Evolutionary conservation across 2,888 invertebrate genomes (phyloP), one percentile per base, ranked within the genome.

Genomic region (Charanyca ferruginea): DNA sequence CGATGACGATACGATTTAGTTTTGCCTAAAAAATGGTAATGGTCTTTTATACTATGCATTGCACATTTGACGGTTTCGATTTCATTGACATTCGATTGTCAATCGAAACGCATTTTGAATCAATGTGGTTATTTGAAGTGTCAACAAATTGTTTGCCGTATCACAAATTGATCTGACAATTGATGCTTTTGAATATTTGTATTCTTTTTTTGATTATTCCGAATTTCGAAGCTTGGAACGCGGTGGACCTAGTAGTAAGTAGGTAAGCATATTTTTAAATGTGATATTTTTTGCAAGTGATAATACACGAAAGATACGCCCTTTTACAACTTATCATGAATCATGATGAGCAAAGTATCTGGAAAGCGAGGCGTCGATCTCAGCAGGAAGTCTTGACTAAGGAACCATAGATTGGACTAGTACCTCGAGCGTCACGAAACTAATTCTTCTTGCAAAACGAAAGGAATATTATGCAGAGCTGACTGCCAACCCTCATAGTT

Each of bases 61-160:
- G 83, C 69, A 68, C 79, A 82, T 82, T 85, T 84, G 81, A 78
- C 66, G 64, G 78, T 77, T 77, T 76, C 73, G 69, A 85, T 86
- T 80, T 81, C 72, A 79, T 74, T 82, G 71, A 75, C 70, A 73
- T n/a, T n/a, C n/a, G n/a, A 79, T 81, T 77, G 68, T 74, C 77
- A 78, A 77, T 83, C 66, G 69, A 66, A 53, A 61, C 2, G 45
- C 47, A 66, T 66, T 73, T 69, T 68, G 53, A 62, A 59, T 68
- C 61, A 68, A 66, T 60, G 68, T 65, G 63, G 49, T 62, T 73
- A 66, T 63, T 65, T 59, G 59, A 78, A 65, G 69, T 73, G 73
- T 73, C 70, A 74, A 53, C 63, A 59, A 63, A 71, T 70, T 77
- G 66, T 67, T 73, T 77, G 61, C 51, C 57, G 60, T 66, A 73